These are phyloP conservation scores for Arothron firmamentum DNA, from an alignment of 2,113 vertebrate genomes.

Conservation along the genomic window DNA sequence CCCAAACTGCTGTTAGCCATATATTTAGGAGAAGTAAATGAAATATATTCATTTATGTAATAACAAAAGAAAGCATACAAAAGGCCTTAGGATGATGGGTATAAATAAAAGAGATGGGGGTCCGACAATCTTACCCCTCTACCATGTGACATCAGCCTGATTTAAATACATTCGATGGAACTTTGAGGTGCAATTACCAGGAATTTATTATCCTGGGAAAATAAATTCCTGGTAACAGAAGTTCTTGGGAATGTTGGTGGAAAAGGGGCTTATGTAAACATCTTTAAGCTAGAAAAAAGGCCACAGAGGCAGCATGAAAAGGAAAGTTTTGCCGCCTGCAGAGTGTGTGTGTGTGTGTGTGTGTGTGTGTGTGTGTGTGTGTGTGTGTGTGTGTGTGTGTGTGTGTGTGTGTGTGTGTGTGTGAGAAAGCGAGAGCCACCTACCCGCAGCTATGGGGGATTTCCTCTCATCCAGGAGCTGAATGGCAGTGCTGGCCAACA, in stretches of 20 bases:
- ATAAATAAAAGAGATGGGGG: too few species aligned
- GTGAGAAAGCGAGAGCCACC: slow-evolving; percentile 34
- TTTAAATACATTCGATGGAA: too few species aligned
- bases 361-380: slow-evolving; percentile 19
- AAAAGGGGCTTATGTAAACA: slow-evolving; percentile 12
- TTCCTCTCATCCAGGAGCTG: slow-evolving; percentile 95
- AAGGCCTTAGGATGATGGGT: too few species aligned
- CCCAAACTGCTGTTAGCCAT: not conserved
- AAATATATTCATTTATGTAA: too few species aligned
- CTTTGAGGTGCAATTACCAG: too few species aligned
- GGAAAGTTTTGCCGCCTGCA: slow-evolving; percentile 9
- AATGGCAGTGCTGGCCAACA: slow-evolving; percentile 93
- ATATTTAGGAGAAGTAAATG: too few species aligned
- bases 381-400: slow-evolving; percentile 19
- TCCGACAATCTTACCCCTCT: too few species aligned
- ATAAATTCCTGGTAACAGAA: too few species aligned
- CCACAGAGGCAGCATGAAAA: not conserved
- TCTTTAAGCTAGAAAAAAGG: slow-evolving; percentile 15
- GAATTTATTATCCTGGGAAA: too few species aligned
- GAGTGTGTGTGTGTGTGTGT: slow-evolving; percentile 23
- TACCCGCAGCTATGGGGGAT: slow-evolving; percentile 97
- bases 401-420: slow-evolving; percentile 19
- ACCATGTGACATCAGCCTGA: too few species aligned
- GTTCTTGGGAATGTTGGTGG: not conserved
- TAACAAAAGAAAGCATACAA: too few species aligned